Evolutionary conservation across 2,797 vertebrate species (phyloP).

Genomic region (Lacerta bilineata): DNA sequence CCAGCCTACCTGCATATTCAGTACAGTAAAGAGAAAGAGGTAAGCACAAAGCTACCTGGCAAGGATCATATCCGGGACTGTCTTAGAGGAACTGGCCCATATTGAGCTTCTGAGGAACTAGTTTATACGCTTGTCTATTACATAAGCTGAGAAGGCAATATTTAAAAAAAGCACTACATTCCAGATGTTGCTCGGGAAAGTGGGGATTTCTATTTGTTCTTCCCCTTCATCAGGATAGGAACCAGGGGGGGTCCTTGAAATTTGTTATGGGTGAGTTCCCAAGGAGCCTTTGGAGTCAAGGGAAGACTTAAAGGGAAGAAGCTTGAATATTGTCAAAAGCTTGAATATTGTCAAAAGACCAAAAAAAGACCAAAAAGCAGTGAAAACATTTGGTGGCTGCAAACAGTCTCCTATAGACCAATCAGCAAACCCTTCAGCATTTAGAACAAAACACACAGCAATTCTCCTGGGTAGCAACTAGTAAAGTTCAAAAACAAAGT

Average conservation of each 20-base stretch:
- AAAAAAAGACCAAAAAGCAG: background rate
- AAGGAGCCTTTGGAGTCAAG: background rate
- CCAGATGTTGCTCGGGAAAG: background rate
- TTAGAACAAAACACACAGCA: background rate
- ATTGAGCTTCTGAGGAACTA: background rate
- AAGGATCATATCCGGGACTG: no score
- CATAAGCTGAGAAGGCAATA: background rate
- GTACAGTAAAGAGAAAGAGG: background rate
- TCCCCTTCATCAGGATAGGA: background rate
- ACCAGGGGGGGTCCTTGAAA: background rate
- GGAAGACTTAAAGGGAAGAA: background rate
- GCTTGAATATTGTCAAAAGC: background rate
- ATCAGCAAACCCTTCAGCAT: background rate
- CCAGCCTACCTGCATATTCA: background rate
- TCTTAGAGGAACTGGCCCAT: background rate
- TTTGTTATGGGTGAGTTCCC: background rate
- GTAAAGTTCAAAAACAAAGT: background rate
- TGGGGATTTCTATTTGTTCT: background rate
- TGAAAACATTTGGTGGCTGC: no score
- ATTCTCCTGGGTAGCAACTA: background rate
- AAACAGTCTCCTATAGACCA: background rate
- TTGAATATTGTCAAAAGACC: background rate
- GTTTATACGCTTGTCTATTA: background rate
- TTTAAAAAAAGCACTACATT: background rate
- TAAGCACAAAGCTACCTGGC: background rate